A percentile compares a stretch with the other conserved stretches of the same genome.
These are phyloP conservation scores for Mandrillus leucophaeus DNA, from an alignment of 2,113 vertebrate species.

Conservation along the genomic window DNA sequence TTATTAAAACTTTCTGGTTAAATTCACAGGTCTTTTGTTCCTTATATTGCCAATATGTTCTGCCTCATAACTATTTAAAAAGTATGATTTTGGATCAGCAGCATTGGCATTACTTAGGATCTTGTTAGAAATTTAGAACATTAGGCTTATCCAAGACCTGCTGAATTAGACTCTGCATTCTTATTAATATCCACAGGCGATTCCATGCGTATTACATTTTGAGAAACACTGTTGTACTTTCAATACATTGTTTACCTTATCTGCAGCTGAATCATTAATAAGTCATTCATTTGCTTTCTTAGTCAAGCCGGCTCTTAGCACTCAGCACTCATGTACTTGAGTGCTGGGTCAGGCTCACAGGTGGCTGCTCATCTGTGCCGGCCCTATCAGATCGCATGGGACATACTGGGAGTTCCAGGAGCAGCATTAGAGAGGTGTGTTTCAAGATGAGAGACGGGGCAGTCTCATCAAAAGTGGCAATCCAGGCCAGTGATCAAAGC, in stretches of 20 bases:
- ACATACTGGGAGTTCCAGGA: neutral
- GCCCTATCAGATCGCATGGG: neutral
- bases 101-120: neutral
- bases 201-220: neutral
- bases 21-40: neutral
- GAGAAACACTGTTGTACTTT: neutral
- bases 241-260: neutral
- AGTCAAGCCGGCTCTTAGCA: neutral
- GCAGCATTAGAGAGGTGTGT: neutral
- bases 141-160: neutral
- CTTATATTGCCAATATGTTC: neutral
- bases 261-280: neutral
- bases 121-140: neutral
- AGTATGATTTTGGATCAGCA: neutral
- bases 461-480: neutral
- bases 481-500: neutral
- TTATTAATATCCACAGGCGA: neutral
- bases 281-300: neutral
- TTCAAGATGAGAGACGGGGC: neutral
- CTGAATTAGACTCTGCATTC: neutral
- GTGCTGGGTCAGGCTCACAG: neutral
- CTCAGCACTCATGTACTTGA: neutral
- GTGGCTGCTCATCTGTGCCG: neutral
- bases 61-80: neutral
- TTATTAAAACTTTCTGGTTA: neutral